Evolutionary conservation across 2,113 vertebrate genomes (phyloP).

Genomic region (Caretta caretta): DNA sequence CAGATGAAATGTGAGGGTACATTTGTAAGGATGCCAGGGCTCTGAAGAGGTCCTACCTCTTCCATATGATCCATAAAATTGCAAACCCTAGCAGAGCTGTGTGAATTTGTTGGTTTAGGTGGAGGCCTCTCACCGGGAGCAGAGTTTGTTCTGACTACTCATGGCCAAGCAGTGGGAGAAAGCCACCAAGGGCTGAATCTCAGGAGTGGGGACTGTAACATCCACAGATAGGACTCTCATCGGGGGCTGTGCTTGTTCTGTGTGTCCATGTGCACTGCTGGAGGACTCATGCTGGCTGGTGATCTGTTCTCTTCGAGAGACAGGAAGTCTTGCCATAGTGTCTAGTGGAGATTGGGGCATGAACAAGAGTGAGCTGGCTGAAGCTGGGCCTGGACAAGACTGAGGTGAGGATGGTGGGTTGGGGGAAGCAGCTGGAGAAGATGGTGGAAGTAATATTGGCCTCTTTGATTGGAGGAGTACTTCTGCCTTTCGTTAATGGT

Average conservation of each 20-base stretch:
- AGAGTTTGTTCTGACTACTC: neutral
- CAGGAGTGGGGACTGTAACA: neutral
- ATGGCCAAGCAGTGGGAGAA: neutral
- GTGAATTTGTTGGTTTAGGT: neutral
- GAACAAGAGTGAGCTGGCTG: neutral
- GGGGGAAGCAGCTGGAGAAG: no score
- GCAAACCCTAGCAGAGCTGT: neutral
- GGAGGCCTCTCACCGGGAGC: neutral
- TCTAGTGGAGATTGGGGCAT: neutral
- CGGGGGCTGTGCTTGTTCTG: neutral
- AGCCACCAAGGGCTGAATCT: neutral
- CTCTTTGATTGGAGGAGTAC: no score
- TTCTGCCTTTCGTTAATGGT: neutral
- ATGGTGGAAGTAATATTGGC: neutral
- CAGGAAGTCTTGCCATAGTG: neutral
- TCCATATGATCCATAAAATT: neutral
- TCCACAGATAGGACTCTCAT: neutral
- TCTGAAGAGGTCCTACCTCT: neutral
- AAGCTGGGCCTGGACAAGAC: rapidly evolving
- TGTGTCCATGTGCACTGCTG: neutral
- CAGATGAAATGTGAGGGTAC: rapidly evolving
- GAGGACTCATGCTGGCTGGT: neutral
- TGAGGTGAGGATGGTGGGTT: no score
- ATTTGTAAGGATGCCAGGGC: rapidly evolving
- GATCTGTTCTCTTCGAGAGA: neutral